Evolutionary conservation across 2,797 vertebrate species (phyloP).

Genomic region (Sebastes matsubarae): DNA sequence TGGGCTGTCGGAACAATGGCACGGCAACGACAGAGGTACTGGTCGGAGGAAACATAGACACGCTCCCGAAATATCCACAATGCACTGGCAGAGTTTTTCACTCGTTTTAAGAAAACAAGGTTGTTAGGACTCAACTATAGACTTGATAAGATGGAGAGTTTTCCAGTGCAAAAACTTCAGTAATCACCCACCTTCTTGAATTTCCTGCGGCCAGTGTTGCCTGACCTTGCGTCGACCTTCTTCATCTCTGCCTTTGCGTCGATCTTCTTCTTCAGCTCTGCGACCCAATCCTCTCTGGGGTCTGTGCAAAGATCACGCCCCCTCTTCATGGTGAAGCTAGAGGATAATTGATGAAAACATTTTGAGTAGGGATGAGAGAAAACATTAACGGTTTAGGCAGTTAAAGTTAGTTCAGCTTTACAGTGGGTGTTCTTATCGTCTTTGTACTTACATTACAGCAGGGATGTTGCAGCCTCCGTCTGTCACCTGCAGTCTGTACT

Average conservation of each 20-base stretch:
- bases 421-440: not conserved
- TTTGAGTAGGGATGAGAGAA: not conserved
- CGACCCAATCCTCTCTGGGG: constrained; percentile 71
- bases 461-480: constrained; percentile 84
- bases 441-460: constrained; percentile 79
- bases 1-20: too few relatives aligned
- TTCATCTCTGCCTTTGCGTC: constrained; percentile 8
- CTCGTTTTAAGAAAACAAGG: not conserved
- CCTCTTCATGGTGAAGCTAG: constrained; percentile 72
- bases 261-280: constrained; percentile 4
- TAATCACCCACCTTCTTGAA: constrained; percentile 1
- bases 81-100: not conserved
- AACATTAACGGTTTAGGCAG: not conserved
- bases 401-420: not conserved
- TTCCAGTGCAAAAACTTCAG: not conserved
- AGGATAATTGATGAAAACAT: not conserved
- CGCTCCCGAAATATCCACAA: not conserved
- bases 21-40: too few relatives aligned
- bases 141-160: not conserved
- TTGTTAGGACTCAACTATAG: not conserved
- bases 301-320: constrained; percentile 65
- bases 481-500: constrained; percentile 67
- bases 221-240: constrained; percentile 2
- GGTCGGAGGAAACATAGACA: too few relatives aligned
- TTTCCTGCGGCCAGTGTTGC: fast-evolving